Base-by-base conservation (phyloP, 2,797 vertebrate species). In the Zalophus californianus region DNA sequence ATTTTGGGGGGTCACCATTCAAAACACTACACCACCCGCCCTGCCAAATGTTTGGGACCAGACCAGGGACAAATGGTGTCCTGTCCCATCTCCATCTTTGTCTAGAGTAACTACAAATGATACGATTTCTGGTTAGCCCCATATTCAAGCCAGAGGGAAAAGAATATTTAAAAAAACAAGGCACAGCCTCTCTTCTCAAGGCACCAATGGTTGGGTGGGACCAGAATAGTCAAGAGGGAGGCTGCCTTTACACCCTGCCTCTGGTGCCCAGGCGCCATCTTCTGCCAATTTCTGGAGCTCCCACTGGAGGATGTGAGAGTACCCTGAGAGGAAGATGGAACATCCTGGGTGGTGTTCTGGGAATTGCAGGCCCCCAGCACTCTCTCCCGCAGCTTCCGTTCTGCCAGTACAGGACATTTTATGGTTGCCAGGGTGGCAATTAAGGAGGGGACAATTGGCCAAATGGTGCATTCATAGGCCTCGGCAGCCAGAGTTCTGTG, bases 391-490 rank as follows among this genome's bases (percentile, higher is more conserved):
- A 68, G 7, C 66, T 68, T 68, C 66, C 9, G 1, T 75, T 77
- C 97, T 86, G 93, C 93, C 5, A 3, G 72, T 11, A 14, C 62
- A 68, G 44, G 77, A 94, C 64, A 48, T 48, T 85, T 97, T 32
- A 73, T 0, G 0, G 48, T n/a, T 54, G 86, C 97, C 96, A 97
- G 50, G 16, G 80, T 1, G 2, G 48, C 95, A 89, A 92, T 96
- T 96, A 97, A 91, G 85, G 56, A 86, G 29, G 14, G 72, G 35
- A 82, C 6, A 1, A 60, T 56, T 29, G 11, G 84, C 93, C 97
- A 98, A 97, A 91, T 66, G 75, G 54, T 60, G 5, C 62, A 16
- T 92, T 93, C 75, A 66, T 32, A 68, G 84, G 73, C 83, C 62
- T 48, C 12, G 0, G 79, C 79, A 62, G 83, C 78, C 38, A 1